Conservation (phyloP, 2,797 vertebrate species). For the Ceyx erithaca region DNA sequence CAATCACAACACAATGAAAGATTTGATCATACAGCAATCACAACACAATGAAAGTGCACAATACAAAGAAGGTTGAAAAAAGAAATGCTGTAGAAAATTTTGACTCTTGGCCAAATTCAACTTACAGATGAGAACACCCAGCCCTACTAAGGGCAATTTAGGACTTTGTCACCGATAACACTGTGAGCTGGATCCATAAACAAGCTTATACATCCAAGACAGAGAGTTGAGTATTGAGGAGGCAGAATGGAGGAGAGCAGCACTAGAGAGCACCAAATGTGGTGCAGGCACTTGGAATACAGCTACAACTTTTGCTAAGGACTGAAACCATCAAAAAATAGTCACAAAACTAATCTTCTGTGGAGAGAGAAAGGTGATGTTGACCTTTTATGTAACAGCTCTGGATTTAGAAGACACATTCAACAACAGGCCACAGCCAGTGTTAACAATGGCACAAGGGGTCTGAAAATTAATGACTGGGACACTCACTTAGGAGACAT, state of each 20-base stretch:
- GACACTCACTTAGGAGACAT: not conserved
- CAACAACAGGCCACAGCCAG: not conserved
- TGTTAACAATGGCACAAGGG: not conserved
- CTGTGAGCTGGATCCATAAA: not conserved
- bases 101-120: not conserved
- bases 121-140: not conserved
- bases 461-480: not conserved
- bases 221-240: not conserved
- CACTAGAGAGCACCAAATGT: not conserved
- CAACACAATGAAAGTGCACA: not conserved
- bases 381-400: not conserved
- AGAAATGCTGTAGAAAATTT: not conserved
- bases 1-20: not conserved
- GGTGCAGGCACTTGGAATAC: accelerated
- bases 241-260: not conserved
- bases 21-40: not conserved
- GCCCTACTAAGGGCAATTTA: not conserved
- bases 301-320: not conserved
- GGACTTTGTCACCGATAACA: not conserved
- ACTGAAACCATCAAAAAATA: not conserved
- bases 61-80: not conserved
- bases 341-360: not conserved
- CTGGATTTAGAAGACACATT: not conserved
- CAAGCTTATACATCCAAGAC: not conserved
- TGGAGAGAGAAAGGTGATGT: not conserved